A percentile compares a stretch with the other conserved stretches of the same genome.
Conservation (phyloP, 1,140 invertebrate species). For the Drusus annulatus region DNA sequence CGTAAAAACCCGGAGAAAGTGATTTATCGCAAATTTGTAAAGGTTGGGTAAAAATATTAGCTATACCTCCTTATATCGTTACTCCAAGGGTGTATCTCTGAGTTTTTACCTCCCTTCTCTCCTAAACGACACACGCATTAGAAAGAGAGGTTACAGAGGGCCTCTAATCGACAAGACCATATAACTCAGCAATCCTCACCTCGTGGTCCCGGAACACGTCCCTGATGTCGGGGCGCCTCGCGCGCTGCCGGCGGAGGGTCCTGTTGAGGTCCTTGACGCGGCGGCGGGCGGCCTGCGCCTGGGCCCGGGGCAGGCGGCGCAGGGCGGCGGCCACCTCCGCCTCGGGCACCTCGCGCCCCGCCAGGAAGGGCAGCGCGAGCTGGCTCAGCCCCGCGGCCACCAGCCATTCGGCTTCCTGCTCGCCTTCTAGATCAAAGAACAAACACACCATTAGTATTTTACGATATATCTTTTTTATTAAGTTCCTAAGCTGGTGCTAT, state of each 20-base stretch:
- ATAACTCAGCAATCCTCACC: conserved; percentile 64
- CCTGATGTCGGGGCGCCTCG: conserved; percentile 81
- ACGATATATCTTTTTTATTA: no score
- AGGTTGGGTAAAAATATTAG: no score
- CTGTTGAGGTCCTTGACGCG: conserved; percentile 85
- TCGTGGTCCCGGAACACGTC: conserved; percentile 86
- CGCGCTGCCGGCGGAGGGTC: conserved; percentile 79
- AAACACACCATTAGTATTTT: neutral
- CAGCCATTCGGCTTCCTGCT: conserved; percentile 70
- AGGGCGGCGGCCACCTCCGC: conserved; percentile 69
- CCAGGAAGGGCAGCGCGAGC: conserved; percentile 68
- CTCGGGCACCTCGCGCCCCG: conserved; percentile 68
- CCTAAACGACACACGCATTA: no score
- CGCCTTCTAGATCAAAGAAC: conserved; percentile 66
- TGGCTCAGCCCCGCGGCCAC: conserved; percentile 68
- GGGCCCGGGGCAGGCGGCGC: conserved; percentile 71
- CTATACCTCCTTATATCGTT: no score
- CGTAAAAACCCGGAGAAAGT: no score
- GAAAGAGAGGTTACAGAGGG: no score
- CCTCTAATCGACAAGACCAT: no score
- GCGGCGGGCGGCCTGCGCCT: conserved; percentile 84
- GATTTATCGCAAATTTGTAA: no score
- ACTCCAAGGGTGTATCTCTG: no score
- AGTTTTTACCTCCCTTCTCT: no score
- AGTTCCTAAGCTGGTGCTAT: no score